A percentile compares a stretch with the other conserved stretches of the same genome.
Evolutionary conservation across 2,113 vertebrate genomes (phyloP).

Genomic region (Halcyon malimbica): DNA sequence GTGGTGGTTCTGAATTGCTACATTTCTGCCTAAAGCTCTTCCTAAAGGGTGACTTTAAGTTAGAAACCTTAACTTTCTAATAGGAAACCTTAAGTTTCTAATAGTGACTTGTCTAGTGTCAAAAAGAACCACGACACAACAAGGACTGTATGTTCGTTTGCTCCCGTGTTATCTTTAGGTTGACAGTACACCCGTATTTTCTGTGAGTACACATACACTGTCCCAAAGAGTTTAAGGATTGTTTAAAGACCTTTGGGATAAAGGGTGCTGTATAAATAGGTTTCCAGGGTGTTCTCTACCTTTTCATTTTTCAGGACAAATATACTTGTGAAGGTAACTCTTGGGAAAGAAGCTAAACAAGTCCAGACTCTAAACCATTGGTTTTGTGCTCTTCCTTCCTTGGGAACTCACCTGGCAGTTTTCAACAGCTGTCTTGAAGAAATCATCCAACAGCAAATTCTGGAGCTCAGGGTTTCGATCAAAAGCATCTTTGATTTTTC

Average conservation of each 20-base stretch:
- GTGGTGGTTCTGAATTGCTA: neutral
- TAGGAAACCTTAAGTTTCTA: neutral
- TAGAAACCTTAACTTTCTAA: too few relatives aligned
- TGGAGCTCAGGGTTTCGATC: slow-evolving; percentile 86
- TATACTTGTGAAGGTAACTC: neutral
- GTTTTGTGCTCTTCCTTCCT: neutral
- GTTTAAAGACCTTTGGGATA: neutral
- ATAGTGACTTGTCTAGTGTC: neutral
- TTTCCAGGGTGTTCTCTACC: neutral
- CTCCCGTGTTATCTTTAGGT: neutral
- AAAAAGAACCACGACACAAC: neutral
- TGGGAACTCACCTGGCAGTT: slow-evolving; percentile 86
- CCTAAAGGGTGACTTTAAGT: neutral
- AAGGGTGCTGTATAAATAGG: neutral
- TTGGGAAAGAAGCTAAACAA: neutral
- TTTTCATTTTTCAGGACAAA: neutral
- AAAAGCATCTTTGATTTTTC: slow-evolving; percentile 97
- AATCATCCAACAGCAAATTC: slow-evolving; percentile 89
- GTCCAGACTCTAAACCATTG: neutral
- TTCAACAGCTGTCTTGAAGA: slow-evolving; percentile 89
- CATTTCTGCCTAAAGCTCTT: neutral
- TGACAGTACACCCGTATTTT: neutral
- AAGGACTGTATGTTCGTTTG: neutral
- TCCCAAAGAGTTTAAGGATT: neutral
- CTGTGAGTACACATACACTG: neutral